phyloP scores from a whole-genome alignment of 1,140 invertebrate species.

The Bilobella aurantiaca region DNA sequence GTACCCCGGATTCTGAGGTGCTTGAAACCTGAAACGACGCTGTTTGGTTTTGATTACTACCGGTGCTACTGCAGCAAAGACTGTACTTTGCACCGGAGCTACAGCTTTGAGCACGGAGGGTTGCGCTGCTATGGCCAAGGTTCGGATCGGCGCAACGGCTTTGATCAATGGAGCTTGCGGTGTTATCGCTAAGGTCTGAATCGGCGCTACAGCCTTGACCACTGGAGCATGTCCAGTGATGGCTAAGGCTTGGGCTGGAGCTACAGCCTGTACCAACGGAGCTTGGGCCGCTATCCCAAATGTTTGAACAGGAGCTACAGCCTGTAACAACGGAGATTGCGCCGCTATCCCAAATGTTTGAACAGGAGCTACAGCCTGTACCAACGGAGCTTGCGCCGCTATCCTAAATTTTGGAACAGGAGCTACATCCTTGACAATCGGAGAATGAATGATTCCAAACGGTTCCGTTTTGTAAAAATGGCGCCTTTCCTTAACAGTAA shows the following conservation, averaged over 20 bases:
- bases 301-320: background rate
- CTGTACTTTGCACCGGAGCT: background rate
- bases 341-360: background rate
- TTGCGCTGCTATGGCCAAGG: too few relatives aligned
- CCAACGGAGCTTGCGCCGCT: background rate
- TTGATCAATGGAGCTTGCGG: background rate
- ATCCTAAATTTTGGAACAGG: background rate
- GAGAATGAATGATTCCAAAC: too few relatives aligned
- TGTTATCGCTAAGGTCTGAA: background rate
- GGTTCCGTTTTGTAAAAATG: conserved; percentile 5
- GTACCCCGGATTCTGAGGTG: background rate
- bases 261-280: background rate
- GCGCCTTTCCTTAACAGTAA: conserved; percentile 6
- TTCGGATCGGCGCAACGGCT: background rate
- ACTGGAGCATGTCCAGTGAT: too few relatives aligned
- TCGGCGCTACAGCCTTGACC: background rate
- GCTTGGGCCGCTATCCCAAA: background rate
- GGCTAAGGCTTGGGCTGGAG: background rate
- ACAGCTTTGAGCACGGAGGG: background rate
- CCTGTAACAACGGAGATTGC: background rate
- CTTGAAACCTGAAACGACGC: too few relatives aligned
- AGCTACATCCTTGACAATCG: background rate
- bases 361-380: background rate
- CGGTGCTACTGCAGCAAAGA: too few relatives aligned
- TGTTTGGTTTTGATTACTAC: too few relatives aligned